Base-by-base conservation (phyloP, 1,140 invertebrate species). In the Teleopsis dalmanni region DNA sequence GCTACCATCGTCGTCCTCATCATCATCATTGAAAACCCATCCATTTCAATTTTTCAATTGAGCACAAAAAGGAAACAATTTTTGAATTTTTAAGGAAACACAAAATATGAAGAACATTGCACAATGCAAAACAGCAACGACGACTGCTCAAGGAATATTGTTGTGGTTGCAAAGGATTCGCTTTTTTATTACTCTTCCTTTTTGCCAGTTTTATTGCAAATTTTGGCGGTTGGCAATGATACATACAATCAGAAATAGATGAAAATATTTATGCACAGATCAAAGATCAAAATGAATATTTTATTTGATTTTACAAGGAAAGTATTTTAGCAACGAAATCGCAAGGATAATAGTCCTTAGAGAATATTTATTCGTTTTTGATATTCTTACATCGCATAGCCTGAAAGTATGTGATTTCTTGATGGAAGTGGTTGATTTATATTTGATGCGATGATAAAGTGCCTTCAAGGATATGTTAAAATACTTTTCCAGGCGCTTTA, bases 291-390 rank as follows among this genome's bases (percentile, higher is more conserved):
- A 43, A 43, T 43, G 41, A 43, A 43, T 43, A 43, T 43, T 31
- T 43, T 43, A 43, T 43, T 43, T 43, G 41, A 43, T 43, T 43
- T 43, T 43, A 43, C 41, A 31, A 43, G 41, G 22, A 43, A 43
- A 43, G 41, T 43, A 43, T 43, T 43, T 43, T 43, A 43, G 41
- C 41, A 43, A 43, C 31, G 41, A 43, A 43, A 43, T 43, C 31
- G 41, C 31, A 31, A 43, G 41, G 41, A 43, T 43, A 43, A 43
- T 43, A 25, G 41, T 43, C 41, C 41, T 43, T 43, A 43, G 41
- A 43, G 41, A 43, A 29, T 43, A 29, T 43, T 29, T 16, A 43
- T 43, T 43, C 21, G 16, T 31, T 31, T 27, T n/a, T n/a, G n/a
- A n/a, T n/a, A n/a, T n/a, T n/a, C n/a, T n/a, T n/a, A n/a, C n/a